phyloP scores from a whole-genome alignment of 2,888 invertebrate species.

The Elegia similella region DNA sequence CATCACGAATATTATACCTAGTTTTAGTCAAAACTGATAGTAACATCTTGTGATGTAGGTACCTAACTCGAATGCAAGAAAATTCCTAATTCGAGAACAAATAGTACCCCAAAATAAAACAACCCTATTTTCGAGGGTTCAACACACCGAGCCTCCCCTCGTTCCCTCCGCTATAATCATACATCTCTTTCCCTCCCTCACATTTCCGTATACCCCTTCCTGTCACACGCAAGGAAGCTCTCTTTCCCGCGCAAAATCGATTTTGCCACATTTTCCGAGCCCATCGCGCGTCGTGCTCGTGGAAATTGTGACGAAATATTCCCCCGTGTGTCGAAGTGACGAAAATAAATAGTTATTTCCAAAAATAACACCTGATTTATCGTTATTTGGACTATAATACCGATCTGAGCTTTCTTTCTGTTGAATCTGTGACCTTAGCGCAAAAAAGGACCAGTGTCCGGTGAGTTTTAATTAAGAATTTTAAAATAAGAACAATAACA shows the following conservation, averaged over 20 bases:
- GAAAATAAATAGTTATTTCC: slow-evolving; percentile 12
- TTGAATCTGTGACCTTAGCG: neutral
- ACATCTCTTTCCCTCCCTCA: slow-evolving; percentile 28
- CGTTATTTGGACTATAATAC: neutral
- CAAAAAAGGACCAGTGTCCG: slow-evolving; percentile 12
- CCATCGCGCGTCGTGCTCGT: slow-evolving; percentile 21
- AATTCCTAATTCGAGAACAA: slow-evolving; percentile 23
- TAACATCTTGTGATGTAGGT: too few relatives aligned
- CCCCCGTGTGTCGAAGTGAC: slow-evolving; percentile 12
- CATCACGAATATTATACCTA: too few relatives aligned
- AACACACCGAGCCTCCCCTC: slow-evolving; percentile 35
- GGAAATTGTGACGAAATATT: slow-evolving; percentile 17
- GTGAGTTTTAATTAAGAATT: slow-evolving; percentile 7
- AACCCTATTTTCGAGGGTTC: slow-evolving; percentile 48
- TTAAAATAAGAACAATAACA: neutral
- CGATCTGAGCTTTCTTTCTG: neutral
- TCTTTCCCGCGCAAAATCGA: slow-evolving; percentile 47
- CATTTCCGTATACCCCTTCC: slow-evolving; percentile 24
- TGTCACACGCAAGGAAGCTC: slow-evolving; percentile 25
- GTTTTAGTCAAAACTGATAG: too few relatives aligned
- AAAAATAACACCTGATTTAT: neutral
- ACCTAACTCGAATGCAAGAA: neutral
- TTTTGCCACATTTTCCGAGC: slow-evolving; percentile 39
- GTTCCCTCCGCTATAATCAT: slow-evolving; percentile 20
- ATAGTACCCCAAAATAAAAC: slow-evolving; percentile 36